Conservation (phyloP, 1,140 invertebrate genomes). For the Hyles euphorbiae region DNA sequence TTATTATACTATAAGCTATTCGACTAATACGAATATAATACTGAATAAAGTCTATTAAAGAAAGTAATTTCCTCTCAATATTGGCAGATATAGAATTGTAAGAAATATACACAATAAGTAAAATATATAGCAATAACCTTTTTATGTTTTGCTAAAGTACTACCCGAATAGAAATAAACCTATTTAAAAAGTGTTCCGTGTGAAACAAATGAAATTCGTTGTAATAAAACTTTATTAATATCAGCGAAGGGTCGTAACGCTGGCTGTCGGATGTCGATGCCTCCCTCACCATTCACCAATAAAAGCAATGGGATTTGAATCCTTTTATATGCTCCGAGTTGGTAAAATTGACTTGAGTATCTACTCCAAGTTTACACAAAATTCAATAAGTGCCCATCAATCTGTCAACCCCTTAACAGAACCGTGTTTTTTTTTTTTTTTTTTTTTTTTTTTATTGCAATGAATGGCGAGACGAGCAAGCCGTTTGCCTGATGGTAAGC, state of each 20-base stretch:
- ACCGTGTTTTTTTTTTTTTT: no score
- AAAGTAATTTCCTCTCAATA: no score
- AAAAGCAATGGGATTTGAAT: constrained; percentile 4
- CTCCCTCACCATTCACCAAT: constrained; percentile 2
- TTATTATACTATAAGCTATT: no score
- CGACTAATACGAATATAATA: no score
- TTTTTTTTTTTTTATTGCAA: no score
- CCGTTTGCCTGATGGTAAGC: no score
- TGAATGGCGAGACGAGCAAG: no score
- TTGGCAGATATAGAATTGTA: no score
- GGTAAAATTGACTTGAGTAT: constrained; percentile 9
- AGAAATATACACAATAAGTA: no score
- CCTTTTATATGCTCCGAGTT: constrained; percentile 2
- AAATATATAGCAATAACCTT: no score
- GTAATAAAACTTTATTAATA: constrained; percentile 30
- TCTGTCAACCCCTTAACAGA: background rate
- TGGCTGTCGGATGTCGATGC: constrained; percentile 2
- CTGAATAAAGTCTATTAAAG: no score
- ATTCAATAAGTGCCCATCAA: constrained; percentile 1
- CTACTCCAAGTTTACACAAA: background rate
- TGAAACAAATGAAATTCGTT: constrained; percentile 13
- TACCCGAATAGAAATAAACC: background rate
- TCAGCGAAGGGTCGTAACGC: constrained; percentile 7
- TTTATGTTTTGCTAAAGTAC: no score
- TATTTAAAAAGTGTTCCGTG: constrained; percentile 10